Evolutionary conservation across 2,113 vertebrate genomes (phyloP).

Genomic region (Fulica atra): DNA sequence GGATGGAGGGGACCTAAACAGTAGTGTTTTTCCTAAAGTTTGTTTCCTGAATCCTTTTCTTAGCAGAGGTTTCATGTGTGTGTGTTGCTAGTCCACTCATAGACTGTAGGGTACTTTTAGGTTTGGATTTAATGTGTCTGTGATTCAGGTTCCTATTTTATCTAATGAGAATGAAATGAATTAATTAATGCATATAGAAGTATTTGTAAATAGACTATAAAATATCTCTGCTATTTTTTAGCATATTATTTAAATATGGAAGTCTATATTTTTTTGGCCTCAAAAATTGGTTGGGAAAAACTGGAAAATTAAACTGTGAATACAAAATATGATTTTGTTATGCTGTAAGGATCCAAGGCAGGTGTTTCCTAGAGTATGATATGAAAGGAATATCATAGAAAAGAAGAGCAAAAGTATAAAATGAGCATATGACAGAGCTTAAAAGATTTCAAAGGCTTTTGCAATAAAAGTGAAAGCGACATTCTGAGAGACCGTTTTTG

Average conservation of each 20-base stretch:
- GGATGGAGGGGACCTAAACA: neutral
- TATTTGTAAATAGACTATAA: neutral
- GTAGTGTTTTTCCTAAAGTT: neutral
- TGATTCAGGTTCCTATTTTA: neutral
- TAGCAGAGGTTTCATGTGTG: neutral
- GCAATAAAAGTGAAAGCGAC: neutral
- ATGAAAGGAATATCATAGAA: neutral
- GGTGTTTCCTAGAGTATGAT: neutral
- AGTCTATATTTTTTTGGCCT: neutral
- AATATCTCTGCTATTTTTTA: neutral
- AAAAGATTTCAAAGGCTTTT: neutral
- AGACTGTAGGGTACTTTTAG: neutral
- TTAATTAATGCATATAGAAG: neutral
- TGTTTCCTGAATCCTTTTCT: neutral
- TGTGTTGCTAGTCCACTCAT: neutral
- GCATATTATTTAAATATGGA: neutral
- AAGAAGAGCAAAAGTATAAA: neutral
- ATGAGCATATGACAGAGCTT: neutral
- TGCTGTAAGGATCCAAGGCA: neutral
- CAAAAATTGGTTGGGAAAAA: neutral
- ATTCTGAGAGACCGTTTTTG: neutral
- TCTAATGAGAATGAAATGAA: neutral
- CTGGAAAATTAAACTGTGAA: neutral
- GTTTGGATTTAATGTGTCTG: neutral
- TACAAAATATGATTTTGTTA: neutral